A percentile compares a stretch with the other conserved stretches of the same genome.
Conservation (phyloP, 1,140 invertebrate species). For the Scaptomyza montana region DNA sequence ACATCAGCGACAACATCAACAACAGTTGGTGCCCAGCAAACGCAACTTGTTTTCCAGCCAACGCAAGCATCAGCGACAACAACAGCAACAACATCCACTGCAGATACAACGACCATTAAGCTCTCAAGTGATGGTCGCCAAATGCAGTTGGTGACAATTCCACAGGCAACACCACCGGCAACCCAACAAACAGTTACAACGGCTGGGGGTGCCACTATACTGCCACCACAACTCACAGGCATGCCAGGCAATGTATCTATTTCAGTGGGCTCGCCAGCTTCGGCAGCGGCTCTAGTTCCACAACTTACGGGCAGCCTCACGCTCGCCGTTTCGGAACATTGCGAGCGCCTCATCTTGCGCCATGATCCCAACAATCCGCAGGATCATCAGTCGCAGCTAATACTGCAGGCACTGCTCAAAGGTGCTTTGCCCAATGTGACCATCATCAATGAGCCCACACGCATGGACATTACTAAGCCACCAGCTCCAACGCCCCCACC, state of each 20-base stretch:
- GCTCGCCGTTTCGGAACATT: conserved; percentile 78
- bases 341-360: conserved; percentile 74
- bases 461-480: conserved; percentile 55
- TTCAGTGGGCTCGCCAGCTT: conserved; percentile 74
- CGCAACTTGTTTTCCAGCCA: conserved; percentile 58
- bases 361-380: conserved; percentile 82
- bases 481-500: conserved; percentile 32
- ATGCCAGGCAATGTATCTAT: conserved; percentile 77
- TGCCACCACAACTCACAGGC: conserved; percentile 71
- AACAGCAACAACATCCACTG: conserved; percentile 5
- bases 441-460: conserved; percentile 82
- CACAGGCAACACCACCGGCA: conserved; percentile 52
- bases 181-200: conserved; percentile 27
- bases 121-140: conserved; percentile 68
- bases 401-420: conserved; percentile 79
- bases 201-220: conserved; percentile 62
- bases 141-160: conserved; percentile 75
- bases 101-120: conserved; percentile 56
- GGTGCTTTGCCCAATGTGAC: conserved; percentile 82
- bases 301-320: conserved; percentile 81
- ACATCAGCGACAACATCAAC: conserved; percentile 17
- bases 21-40: conserved; percentile 30
- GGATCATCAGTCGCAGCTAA: conserved; percentile 81
- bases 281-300: conserved; percentile 71
- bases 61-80: conserved; percentile 14